Evolutionary conservation across 2,113 vertebrate species (phyloP).

Genomic region (Lethenteron camtschaticum): DNA sequence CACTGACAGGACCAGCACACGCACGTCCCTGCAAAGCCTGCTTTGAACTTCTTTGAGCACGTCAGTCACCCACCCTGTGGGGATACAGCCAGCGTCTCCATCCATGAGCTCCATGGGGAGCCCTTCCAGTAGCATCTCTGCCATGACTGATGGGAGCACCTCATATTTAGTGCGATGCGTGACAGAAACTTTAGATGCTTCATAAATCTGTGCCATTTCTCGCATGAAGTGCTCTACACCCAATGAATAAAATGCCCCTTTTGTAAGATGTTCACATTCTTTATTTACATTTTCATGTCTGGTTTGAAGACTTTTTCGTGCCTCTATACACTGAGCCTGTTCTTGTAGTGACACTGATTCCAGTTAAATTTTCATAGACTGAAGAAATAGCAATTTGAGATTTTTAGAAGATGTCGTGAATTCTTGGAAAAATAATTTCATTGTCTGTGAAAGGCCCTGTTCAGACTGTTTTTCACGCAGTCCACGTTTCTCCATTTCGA

Average conservation of each 20-base stretch:
- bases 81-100: slow-evolving; percentile 31
- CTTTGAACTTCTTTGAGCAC: slow-evolving; percentile 23
- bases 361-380: neutral
- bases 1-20: slow-evolving; percentile 28
- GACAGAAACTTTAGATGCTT: slow-evolving; percentile 20
- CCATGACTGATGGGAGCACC: slow-evolving; percentile 16
- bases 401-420: neutral
- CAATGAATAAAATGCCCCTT: neutral
- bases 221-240: slow-evolving; percentile 25
- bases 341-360: neutral
- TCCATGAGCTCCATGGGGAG: slow-evolving; percentile 42
- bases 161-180: slow-evolving; percentile 5
- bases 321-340: too few relatives aligned
- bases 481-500: neutral
- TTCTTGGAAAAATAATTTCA: neutral
- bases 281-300: too few relatives aligned
- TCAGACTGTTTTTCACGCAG: neutral
- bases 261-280: too few relatives aligned
- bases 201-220: slow-evolving; percentile 45
- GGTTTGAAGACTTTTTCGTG: too few relatives aligned
- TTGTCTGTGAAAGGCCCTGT: neutral
- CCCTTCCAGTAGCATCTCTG: slow-evolving; percentile 27
- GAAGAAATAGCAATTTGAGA: neutral
- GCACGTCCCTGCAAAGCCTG: slow-evolving; percentile 15
- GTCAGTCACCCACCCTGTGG: slow-evolving; percentile 32